Percentiles rank a stretch among this genome's conserved stretches.
phyloP scores from a whole-genome alignment of 2,797 vertebrate species.

The Myotis vivesi region DNA sequence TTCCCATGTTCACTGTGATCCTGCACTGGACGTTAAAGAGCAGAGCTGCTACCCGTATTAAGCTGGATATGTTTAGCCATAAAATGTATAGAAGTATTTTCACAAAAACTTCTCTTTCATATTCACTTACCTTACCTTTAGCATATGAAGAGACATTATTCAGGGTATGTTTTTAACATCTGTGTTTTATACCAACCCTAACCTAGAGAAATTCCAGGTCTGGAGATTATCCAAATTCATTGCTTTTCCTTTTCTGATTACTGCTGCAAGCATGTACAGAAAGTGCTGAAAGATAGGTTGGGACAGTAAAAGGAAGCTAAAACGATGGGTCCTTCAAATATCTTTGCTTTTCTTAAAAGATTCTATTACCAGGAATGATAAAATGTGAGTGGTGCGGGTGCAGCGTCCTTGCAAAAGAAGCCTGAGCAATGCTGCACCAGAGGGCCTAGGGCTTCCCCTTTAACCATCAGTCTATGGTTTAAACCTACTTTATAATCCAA shows the following conservation, averaged over 20 bases:
- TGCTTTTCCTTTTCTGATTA: neutral
- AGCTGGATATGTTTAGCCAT: neutral
- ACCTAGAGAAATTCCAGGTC: neutral
- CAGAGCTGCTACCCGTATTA: neutral
- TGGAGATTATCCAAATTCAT: neutral
- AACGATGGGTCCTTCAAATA: neutral
- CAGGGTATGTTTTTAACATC: neutral
- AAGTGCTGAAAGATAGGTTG: neutral
- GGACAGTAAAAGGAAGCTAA: neutral
- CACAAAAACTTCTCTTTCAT: neutral
- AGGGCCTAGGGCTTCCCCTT: neutral
- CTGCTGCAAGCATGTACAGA: neutral
- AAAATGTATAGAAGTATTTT: neutral
- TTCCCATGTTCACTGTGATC: neutral
- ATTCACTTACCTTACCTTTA: neutral
- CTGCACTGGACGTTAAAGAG: neutral
- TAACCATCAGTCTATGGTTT: neutral
- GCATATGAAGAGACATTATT: neutral
- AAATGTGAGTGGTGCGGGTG: neutral
- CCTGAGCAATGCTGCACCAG: too few relatives aligned
- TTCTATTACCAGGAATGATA: neutral
- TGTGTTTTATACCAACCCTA: neutral
- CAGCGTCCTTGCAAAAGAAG: neutral
- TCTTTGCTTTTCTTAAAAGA: neutral
- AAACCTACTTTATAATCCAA: neutral